Percentiles rank a stretch among this genome's conserved stretches.
These are phyloP conservation scores for Ellobius talpinus DNA, from an alignment of 2,113 vertebrate species.

Conservation along the genomic window DNA sequence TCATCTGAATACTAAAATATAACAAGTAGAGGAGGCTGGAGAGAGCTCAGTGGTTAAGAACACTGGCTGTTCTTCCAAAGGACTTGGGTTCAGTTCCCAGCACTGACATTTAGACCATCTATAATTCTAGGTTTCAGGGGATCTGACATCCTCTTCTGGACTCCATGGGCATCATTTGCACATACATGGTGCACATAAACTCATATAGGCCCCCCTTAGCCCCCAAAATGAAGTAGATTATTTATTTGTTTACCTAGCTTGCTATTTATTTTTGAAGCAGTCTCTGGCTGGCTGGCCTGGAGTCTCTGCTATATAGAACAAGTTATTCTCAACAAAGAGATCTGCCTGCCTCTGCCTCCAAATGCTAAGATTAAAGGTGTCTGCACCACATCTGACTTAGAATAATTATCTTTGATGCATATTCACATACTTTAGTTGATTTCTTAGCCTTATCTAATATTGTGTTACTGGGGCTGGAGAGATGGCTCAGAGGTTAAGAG, in stretches of 20 bases:
- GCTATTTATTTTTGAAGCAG: neutral
- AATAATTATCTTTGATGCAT: constrained; percentile 19
- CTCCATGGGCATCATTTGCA: neutral
- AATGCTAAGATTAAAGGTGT: neutral
- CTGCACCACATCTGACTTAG: no score
- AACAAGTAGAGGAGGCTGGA: neutral
- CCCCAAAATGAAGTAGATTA: neutral
- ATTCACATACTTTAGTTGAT: neutral
- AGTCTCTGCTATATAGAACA: neutral
- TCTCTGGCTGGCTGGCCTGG: neutral
- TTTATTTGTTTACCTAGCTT: no score
- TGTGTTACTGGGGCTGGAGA: neutral
- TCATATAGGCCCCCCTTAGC: neutral
- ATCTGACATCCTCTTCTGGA: neutral
- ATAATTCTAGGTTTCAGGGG: neutral
- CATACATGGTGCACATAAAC: neutral
- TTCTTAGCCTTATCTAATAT: constrained; percentile 46
- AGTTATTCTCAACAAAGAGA: neutral
- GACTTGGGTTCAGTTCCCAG: neutral
- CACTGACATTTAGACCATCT: neutral
- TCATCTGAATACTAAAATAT: constrained; percentile 28
- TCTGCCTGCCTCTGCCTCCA: neutral
- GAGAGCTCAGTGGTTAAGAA: neutral
- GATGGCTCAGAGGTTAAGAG: no score
- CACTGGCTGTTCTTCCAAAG: neutral